Evolutionary conservation across 2,888 invertebrate species (phyloP).

Genomic region (Plebejus melissa): DNA sequence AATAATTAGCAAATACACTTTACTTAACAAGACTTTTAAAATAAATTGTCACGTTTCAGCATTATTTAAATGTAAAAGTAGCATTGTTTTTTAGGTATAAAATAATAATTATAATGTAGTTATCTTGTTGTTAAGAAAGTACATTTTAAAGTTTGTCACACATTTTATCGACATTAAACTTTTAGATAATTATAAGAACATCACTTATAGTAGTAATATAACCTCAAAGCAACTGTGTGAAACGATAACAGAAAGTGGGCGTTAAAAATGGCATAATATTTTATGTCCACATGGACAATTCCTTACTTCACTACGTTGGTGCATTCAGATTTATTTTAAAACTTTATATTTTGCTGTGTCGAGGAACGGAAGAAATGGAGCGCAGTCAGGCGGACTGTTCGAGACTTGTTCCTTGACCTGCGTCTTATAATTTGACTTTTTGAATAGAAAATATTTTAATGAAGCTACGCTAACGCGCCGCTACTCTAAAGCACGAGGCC

Average conservation of each 20-base stretch:
- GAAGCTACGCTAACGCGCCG: not conserved
- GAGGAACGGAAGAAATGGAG: not conserved
- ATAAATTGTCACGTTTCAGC: too few species aligned
- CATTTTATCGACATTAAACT: not conserved
- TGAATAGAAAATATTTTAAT: not conserved
- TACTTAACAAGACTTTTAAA: too few species aligned
- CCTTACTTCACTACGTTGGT: conserved; percentile 1
- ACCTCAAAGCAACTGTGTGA: conserved; percentile 38
- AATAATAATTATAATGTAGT: too few species aligned
- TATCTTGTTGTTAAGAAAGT: not conserved
- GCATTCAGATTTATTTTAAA: conserved; percentile 33
- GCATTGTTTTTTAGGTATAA: too few species aligned
- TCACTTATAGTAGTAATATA: conserved; percentile 32
- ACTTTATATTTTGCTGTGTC: conserved; percentile 30
- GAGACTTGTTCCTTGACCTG: not conserved
- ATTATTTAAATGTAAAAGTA: too few species aligned
- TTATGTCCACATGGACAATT: conserved; percentile 30
- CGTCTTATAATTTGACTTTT: not conserved
- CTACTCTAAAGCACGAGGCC: too few species aligned
- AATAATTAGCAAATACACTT: too few species aligned
- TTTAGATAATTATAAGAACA: conserved; percentile 4
- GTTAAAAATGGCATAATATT: conserved; percentile 36
- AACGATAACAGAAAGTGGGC: conserved; percentile 37
- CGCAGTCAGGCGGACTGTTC: not conserved
- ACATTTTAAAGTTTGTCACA: not conserved